phyloP scores from a whole-genome alignment of 92 coral and sea anemone species.

The Epizoanthus fatuus region DNA sequence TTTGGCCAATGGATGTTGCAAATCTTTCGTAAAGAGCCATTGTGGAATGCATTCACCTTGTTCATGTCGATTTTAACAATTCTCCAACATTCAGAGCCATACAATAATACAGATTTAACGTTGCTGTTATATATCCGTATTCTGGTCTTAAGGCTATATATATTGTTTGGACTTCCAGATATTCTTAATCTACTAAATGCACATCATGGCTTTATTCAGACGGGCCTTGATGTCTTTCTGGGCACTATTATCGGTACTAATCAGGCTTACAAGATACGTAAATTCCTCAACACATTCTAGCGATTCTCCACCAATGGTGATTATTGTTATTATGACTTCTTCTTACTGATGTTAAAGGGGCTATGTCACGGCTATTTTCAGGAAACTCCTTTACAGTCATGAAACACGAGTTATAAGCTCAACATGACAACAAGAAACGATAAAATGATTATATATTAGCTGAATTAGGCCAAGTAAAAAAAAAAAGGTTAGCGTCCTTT shows the following conservation, averaged over 20 bases:
- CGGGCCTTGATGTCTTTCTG: not conserved
- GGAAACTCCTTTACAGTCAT: no score
- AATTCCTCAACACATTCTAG: not conserved
- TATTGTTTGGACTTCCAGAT: not conserved
- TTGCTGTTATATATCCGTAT: conserved; percentile 17
- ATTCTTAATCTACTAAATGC: conserved; percentile 18
- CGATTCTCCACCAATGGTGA: not conserved
- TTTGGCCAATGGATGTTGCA: not conserved
- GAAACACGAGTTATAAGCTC: no score
- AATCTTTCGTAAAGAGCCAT: not conserved
- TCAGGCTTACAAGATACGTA: not conserved
- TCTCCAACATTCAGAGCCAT: conserved; percentile 23
- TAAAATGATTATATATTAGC: no score
- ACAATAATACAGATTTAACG: conserved; percentile 16
- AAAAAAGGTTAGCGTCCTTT: no score
- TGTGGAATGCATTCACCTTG: conserved; percentile 1
- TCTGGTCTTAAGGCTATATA: conserved; percentile 13
- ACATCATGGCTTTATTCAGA: conserved; percentile 14
- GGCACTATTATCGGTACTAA: conserved; percentile 15
- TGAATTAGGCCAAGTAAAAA: no score
- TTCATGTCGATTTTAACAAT: conserved; percentile 13
- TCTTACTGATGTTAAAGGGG: not conserved
- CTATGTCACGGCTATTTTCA: no score
- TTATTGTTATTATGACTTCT: not conserved
- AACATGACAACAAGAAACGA: no score